phyloP scores from a whole-genome alignment of 92 coral and sea anemone species.

The Galaxea fascicularis region DNA sequence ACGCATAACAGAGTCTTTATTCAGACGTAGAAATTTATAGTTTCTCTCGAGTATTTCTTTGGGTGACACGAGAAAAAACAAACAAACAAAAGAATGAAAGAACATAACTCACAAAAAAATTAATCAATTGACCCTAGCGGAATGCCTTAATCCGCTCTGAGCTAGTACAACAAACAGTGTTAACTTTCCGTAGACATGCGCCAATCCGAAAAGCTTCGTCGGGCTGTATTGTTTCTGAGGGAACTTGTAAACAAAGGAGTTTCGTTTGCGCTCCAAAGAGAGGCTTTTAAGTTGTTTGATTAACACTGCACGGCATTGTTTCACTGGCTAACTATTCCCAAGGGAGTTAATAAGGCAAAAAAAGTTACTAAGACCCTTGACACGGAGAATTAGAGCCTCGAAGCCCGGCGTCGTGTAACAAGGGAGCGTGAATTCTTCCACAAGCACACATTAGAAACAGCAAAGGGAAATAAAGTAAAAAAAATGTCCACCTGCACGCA shows the following conservation, averaged over 20 bases:
- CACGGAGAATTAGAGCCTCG: neutral
- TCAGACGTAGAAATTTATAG: too few relatives aligned
- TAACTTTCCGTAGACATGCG: neutral
- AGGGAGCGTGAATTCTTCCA: neutral
- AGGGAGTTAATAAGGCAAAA: neutral
- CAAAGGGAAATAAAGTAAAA: neutral
- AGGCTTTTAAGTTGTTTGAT: conserved; percentile 27
- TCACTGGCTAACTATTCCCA: neutral
- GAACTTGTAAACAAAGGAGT: conserved; percentile 13
- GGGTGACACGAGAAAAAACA: too few relatives aligned
- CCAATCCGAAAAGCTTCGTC: conserved; percentile 7
- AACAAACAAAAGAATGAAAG: too few relatives aligned
- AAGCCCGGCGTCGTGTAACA: neutral
- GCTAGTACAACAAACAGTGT: too few relatives aligned
- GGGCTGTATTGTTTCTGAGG: neutral
- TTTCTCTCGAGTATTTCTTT: too few relatives aligned
- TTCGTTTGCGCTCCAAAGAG: conserved; percentile 21
- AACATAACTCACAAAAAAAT: neutral
- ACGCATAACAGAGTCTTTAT: neutral
- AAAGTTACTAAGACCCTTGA: neutral
- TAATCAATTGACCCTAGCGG: neutral
- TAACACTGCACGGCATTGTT: neutral
- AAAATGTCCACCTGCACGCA: conserved; percentile 16
- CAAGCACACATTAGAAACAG: neutral
- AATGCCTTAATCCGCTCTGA: too few relatives aligned